Evolutionary conservation across 2,113 vertebrate species (phyloP), one percentile per base, ranked within the genome.

Genomic region (Seriola dumerili): DNA sequence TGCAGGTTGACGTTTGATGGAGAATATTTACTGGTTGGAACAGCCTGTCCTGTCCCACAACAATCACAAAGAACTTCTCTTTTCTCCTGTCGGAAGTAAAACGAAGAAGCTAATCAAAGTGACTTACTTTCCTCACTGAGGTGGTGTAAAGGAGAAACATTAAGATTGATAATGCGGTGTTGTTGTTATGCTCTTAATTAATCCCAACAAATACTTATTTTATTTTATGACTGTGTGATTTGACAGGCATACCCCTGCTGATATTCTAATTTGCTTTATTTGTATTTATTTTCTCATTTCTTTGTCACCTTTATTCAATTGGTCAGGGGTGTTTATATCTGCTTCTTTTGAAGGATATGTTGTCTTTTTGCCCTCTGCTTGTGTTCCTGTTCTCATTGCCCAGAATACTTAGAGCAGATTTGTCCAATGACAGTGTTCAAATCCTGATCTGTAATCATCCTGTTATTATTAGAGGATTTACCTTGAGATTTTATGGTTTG

Each of bases 251-350:
- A 66, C 79, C 75, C 75, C 75, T 86, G 63, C 77, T 83, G 54
- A 88, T 77, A 83, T 80, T 88, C 46, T 62, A 61, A 63, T 89
- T 85, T 73, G 46, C 72, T 91, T 86, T 85, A 55, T 82, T 80
- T 80, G 84, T 89, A 92, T 94, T 92, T 91, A 88, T 91, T 91
- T 88, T 25, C 34, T 73, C 38, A 12, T 23, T 63, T 76, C 46
- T 11, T 8, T 79, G 64, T 83, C 59, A 68, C 40, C 48, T 78
- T 75, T 66, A 67, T 79, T 76, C 3, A 9, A 13, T 57, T 66
- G 54, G 46, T 65, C 68, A 83, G 76, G 62, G 84, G 72, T 82
- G 44, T 77, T 79, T 36, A 72, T 82, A 79, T 38, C 29, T 63
- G 52, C 69, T 80, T 87, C 69, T 66, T 82, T 58, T 66, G 40